A percentile compares a stretch with the other conserved stretches of the same genome.
phyloP scores from a whole-genome alignment of 2,888 invertebrate species.

The Hydraecia micacea region DNA sequence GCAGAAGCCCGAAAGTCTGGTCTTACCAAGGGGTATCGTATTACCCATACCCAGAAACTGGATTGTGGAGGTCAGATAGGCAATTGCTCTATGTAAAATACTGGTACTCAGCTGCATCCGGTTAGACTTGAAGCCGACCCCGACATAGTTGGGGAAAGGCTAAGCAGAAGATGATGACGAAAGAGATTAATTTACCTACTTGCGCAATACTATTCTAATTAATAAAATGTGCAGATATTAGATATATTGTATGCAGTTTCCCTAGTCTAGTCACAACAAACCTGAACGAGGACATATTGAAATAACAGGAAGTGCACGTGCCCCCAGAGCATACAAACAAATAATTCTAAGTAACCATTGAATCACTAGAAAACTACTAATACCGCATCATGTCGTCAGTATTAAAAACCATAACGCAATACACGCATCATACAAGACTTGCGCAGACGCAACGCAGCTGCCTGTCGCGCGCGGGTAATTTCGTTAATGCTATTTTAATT shows the following conservation, averaged over 20 bases:
- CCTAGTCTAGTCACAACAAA: conserved; percentile 3
- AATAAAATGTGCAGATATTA: neutral
- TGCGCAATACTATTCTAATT: neutral
- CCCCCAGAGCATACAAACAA: conserved; percentile 35
- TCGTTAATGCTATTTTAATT: conserved; percentile 76
- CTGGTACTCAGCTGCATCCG: neutral
- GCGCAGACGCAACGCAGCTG: conserved; percentile 57
- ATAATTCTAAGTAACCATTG: conserved; percentile 49
- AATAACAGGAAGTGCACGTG: conserved; percentile 52
- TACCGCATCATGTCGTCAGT: conserved; percentile 39
- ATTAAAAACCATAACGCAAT: conserved; percentile 51
- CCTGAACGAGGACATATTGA: conserved; percentile 26
- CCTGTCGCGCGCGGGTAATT: conserved; percentile 61
- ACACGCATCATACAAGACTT: conserved; percentile 27
- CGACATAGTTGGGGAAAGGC: no score
- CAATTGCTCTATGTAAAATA: neutral
- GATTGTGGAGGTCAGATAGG: neutral
- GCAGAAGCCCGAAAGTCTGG: neutral
- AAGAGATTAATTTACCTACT: neutral
- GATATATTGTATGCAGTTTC: neutral
- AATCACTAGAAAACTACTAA: conserved; percentile 54
- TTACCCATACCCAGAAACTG: neutral
- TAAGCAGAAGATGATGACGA: neutral
- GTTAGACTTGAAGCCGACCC: neutral
- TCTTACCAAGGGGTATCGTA: no score